Conservation (phyloP, 2,888 invertebrate species). For the Cenopis cana region DNA sequence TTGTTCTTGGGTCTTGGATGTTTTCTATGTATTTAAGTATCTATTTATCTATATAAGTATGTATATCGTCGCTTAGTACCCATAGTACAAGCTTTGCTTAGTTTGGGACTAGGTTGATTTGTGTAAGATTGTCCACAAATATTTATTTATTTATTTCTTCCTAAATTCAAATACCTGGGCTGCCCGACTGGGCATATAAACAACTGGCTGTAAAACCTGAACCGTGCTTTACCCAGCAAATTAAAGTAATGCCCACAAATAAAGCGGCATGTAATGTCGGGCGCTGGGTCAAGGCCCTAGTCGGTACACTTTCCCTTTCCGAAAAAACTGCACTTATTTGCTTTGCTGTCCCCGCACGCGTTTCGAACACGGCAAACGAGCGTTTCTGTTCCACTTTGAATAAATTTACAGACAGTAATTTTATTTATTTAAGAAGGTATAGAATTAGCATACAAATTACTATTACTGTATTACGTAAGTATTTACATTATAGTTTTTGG, state of each 20-base stretch:
- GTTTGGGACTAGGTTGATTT: too few species aligned
- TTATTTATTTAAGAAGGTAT: too few species aligned
- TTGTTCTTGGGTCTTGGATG: too few species aligned
- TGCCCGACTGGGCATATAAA: not conserved
- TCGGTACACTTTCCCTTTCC: slow-evolving; percentile 46
- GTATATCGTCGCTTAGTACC: too few species aligned
- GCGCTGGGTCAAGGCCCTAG: slow-evolving; percentile 45
- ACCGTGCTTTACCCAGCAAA: slow-evolving; percentile 7
- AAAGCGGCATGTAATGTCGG: slow-evolving; percentile 36
- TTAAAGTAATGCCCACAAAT: slow-evolving; percentile 27
- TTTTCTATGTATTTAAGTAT: too few species aligned
- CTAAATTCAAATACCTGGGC: too few species aligned
- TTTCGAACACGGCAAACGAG: slow-evolving; percentile 18
- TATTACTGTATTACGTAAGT: too few species aligned
- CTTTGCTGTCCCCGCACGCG: slow-evolving; percentile 33
- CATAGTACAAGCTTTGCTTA: too few species aligned
- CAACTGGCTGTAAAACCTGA: slow-evolving; percentile 7
- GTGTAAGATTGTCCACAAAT: too few species aligned
- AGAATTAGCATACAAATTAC: not conserved
- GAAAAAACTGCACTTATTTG: slow-evolving; percentile 44
- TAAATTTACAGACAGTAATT: not conserved
- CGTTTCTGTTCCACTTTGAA: slow-evolving; percentile 2
- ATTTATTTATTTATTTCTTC: too few species aligned
- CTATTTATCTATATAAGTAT: too few species aligned
- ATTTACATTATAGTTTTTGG: too few species aligned